Evolutionary conservation across 2,797 vertebrate species (phyloP).

Genomic region (Melanotaenia parkinsoni): DNA sequence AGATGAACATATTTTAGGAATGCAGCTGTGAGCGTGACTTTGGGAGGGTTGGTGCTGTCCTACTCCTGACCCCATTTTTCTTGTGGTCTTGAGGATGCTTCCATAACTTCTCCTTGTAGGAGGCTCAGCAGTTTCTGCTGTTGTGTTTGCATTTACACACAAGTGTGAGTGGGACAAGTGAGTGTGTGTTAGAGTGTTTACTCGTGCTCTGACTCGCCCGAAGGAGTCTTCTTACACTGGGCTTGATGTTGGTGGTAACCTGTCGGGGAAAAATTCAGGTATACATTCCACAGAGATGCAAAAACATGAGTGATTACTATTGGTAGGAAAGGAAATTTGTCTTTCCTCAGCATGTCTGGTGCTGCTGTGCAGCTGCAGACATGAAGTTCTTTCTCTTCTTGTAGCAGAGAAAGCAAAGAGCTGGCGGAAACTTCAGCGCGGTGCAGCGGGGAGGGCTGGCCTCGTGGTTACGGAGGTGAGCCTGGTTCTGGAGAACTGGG

Average conservation of each 20-base stretch:
- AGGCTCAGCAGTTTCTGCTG: not conserved
- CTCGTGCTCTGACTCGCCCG: constrained; percentile 45
- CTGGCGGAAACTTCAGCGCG: too few species aligned
- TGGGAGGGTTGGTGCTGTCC: not conserved
- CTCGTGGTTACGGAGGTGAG: too few species aligned
- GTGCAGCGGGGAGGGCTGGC: too few species aligned
- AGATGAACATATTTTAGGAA: not conserved
- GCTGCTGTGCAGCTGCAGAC: not conserved
- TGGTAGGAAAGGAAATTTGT: too few species aligned
- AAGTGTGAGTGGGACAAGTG: not conserved
- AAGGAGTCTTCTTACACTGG: constrained; percentile 30
- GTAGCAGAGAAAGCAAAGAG: not conserved
- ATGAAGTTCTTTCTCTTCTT: not conserved
- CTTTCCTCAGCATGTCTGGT: too few species aligned
- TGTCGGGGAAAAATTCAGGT: constrained; percentile 32
- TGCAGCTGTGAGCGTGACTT: not conserved
- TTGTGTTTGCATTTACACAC: constrained; percentile 24
- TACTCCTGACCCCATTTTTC: too few species aligned
- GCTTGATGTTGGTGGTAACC: constrained; percentile 29
- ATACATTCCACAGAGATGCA: constrained; percentile 39
- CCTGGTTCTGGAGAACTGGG: too few species aligned
- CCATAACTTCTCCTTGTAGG: not conserved
- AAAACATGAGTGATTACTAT: constrained; percentile 12
- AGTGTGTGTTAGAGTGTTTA: constrained; percentile 25
- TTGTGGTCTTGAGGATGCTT: not conserved